Evolutionary conservation across 2,797 vertebrate genomes (phyloP).

Genomic region (Myoxocephalus aenaeus): DNA sequence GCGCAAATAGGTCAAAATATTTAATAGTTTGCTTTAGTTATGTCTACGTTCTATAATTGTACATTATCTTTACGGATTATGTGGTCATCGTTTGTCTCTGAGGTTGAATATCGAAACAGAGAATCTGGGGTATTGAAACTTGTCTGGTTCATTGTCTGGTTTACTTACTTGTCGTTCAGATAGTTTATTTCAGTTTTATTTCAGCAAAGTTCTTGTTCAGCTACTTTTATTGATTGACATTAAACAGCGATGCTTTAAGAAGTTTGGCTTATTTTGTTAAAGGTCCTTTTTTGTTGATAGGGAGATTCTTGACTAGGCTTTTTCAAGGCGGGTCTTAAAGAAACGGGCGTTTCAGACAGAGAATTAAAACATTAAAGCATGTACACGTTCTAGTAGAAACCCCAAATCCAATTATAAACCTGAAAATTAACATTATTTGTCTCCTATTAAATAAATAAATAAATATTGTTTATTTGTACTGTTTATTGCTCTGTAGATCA

Average conservation of each 20-base stretch:
- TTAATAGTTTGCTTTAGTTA: neutral
- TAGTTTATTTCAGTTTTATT: neutral
- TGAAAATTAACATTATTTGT: neutral
- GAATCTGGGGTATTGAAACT: neutral
- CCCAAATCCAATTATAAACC: neutral
- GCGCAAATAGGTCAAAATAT: conserved; percentile 15
- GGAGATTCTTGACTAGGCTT: neutral
- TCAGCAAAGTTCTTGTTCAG: neutral
- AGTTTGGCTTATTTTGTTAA: neutral
- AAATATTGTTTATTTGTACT: neutral
- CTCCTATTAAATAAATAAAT: neutral
- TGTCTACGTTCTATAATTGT: neutral
- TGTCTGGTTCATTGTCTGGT: neutral
- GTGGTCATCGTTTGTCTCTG: neutral
- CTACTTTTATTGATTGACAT: neutral
- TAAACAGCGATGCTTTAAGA: conserved; percentile 7
- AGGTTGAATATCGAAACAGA: neutral
- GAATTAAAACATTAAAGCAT: neutral
- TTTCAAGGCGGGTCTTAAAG: neutral
- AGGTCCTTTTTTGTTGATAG: neutral
- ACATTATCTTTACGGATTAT: neutral
- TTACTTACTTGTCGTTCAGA: neutral
- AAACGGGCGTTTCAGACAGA: neutral
- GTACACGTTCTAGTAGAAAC: neutral
- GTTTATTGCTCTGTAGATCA: neutral